A percentile compares a stretch with the other conserved stretches of the same genome.
Conservation (phyloP, 2,113 vertebrate genomes). For the Perca schrenkii region DNA sequence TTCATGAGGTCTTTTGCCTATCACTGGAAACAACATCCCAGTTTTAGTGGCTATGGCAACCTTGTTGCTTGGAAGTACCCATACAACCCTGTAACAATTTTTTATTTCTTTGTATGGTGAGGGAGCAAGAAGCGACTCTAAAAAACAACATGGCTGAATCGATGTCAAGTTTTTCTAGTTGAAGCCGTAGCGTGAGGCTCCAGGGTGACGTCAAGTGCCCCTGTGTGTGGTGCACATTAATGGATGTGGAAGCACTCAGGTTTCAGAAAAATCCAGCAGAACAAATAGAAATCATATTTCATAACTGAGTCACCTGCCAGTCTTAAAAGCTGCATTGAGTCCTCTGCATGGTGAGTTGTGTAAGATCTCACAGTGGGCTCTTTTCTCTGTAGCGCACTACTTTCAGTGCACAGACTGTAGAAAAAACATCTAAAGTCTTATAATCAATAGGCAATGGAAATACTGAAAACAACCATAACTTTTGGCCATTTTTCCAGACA, state of each 20-base stretch:
- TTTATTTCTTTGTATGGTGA: not conserved
- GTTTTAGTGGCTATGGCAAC: constrained; percentile 68
- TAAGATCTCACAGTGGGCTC: not conserved
- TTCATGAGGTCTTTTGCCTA: constrained; percentile 2
- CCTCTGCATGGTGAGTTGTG: not conserved
- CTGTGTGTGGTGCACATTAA: constrained; percentile 20
- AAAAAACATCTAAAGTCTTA: not conserved
- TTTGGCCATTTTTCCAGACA: not conserved
- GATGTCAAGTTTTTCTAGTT: constrained; percentile 51
- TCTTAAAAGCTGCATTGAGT: constrained; percentile 17
- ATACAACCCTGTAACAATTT: not conserved
- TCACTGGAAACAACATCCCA: constrained; percentile 23
- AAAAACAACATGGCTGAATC: constrained; percentile 9
- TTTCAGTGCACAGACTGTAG: not conserved
- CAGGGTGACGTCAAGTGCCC: constrained; percentile 19
- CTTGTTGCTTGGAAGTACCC: constrained; percentile 39
- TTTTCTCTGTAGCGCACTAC: not conserved
- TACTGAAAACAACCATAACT: not conserved
- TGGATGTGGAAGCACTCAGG: constrained; percentile 20
- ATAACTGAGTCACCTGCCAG: not conserved
- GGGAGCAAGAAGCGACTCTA: not conserved
- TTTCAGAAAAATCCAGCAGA: constrained; percentile 22
- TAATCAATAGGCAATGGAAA: constrained; percentile 18
- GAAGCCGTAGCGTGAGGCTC: not conserved
- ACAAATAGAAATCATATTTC: constrained; percentile 36